phyloP scores from a whole-genome alignment of 2,113 vertebrate species.

The Lophochroa leadbeateri region DNA sequence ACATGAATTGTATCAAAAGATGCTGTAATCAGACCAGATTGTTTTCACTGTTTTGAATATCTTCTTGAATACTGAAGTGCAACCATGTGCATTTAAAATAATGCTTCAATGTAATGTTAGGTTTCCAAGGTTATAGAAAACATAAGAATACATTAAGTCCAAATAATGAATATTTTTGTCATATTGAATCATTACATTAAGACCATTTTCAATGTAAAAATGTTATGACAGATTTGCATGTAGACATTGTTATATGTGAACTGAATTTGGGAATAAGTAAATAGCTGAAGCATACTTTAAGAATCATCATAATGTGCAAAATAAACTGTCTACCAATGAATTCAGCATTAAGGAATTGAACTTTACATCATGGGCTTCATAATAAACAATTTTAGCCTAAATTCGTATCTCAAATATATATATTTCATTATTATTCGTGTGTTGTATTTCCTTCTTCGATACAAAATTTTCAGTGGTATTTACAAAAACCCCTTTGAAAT shows the following conservation, averaged over 20 bases:
- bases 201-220: neutral
- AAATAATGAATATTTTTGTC: neutral
- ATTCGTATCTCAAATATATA: neutral
- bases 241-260: neutral
- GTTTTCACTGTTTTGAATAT: neutral
- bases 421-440: neutral
- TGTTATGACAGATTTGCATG: neutral
- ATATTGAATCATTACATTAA: neutral
- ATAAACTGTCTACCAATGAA: neutral
- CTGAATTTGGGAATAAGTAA: neutral
- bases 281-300: neutral
- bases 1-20: neutral
- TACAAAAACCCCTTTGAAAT: neutral
- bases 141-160: neutral
- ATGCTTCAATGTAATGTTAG: neutral
- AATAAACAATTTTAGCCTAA: neutral
- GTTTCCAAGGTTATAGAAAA: neutral
- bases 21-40: neutral
- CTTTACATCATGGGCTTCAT: neutral
- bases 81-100: neutral
- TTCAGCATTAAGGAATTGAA: neutral
- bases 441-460: neutral
- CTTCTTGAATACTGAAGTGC: neutral
- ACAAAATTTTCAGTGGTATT: neutral
- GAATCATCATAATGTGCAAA: neutral